Conservation (phyloP, 2,113 vertebrate species). For the Larimichthys crocea region DNA sequence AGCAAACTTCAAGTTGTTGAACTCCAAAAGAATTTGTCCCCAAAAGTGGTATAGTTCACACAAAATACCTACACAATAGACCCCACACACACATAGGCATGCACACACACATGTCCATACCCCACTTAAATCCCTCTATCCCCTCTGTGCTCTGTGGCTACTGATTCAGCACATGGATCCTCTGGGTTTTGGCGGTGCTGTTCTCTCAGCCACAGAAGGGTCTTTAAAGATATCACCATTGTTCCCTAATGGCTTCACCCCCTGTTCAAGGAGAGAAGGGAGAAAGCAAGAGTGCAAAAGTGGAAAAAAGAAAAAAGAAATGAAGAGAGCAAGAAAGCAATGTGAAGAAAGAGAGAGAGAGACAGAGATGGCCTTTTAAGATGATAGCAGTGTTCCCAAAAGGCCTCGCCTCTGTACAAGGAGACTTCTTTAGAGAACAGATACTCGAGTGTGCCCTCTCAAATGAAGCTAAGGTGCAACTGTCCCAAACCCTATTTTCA, state of each 20-base stretch:
- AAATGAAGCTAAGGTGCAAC: constrained; percentile 69
- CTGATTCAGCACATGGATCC: constrained; percentile 64
- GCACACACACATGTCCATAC: neutral
- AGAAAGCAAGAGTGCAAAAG: constrained; percentile 8
- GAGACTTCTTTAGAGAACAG: constrained; percentile 73
- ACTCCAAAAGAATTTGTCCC: neutral
- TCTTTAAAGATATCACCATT: constrained; percentile 72
- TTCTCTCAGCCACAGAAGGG: constrained; percentile 70
- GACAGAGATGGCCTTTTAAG: constrained; percentile 67
- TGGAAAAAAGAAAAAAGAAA: neutral
- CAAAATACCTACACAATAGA: constrained; percentile 15
- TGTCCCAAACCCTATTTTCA: constrained; percentile 76
- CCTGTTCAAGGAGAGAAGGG: constrained; percentile 46
- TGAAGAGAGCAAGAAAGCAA: neutral
- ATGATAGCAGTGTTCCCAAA: constrained; percentile 71
- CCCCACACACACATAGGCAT: constrained; percentile 2
- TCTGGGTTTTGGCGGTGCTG: constrained; percentile 62
- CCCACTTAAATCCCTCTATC: constrained; percentile 53
- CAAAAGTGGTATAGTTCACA: constrained; percentile 2
- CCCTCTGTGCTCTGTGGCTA: constrained; percentile 59
- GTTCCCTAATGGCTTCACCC: constrained; percentile 73
- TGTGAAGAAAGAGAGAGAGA: constrained; percentile 20
- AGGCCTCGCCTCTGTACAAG: constrained; percentile 62
- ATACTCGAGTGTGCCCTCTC: constrained; percentile 73
- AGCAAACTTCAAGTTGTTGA: constrained; percentile 20